A percentile compares a stretch with the other conserved stretches of the same genome.
Evolutionary conservation across 1,140 invertebrate species (phyloP).

Genomic region (Heliconius hewitsoni): DNA sequence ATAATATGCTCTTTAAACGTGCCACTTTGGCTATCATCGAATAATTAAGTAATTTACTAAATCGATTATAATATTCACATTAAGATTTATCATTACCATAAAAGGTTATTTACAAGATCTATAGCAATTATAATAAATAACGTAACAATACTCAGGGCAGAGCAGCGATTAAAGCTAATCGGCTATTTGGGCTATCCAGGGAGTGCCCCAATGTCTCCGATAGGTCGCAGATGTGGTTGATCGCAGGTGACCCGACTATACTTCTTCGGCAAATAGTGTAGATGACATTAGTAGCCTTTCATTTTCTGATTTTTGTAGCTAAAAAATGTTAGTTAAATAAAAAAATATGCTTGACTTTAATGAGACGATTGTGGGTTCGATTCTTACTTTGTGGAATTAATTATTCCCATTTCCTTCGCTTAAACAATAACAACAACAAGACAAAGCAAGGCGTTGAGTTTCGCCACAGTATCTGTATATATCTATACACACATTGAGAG

Average conservation of each 20-base stretch:
- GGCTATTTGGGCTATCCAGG: slow-evolving; percentile 40
- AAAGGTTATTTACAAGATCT: not conserved
- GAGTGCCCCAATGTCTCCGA: slow-evolving; percentile 39
- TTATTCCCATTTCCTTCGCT: no score
- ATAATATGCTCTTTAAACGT: not conserved
- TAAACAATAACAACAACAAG: no score
- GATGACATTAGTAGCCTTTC: not conserved
- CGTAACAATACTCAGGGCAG: not conserved
- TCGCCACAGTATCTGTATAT: no score
- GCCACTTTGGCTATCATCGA: not conserved
- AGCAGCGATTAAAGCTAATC: slow-evolving; percentile 9
- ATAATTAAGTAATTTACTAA: not conserved
- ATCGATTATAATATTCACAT: not conserved
- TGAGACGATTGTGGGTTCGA: no score
- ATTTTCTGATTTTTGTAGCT: not conserved
- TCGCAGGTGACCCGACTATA: slow-evolving; percentile 21
- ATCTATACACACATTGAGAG: no score
- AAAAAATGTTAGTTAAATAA: not conserved
- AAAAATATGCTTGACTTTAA: not conserved
- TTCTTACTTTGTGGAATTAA: no score
- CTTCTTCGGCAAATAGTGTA: slow-evolving; percentile 23
- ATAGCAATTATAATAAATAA: slow-evolving; percentile 10
- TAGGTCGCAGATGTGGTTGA: slow-evolving; percentile 43
- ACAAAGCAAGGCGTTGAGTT: no score
- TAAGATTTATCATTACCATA: not conserved